Conservation (phyloP, 2,888 invertebrate genomes). For the Oegoconia quadripuncta region DNA sequence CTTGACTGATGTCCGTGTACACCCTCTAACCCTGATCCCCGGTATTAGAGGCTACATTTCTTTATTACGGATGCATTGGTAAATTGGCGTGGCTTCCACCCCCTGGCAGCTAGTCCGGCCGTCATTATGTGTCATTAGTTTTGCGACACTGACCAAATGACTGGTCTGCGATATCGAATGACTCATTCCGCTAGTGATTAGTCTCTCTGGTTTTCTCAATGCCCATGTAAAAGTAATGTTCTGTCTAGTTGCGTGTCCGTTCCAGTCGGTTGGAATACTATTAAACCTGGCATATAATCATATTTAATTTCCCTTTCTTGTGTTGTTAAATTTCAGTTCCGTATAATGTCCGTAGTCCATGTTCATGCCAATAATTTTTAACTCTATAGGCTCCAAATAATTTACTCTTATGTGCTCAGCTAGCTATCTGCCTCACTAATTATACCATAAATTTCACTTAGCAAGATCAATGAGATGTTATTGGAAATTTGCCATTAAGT, state of each 20-base stretch:
- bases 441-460: slow-evolving; percentile 77
- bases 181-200: slow-evolving; percentile 72
- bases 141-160: slow-evolving; percentile 79
- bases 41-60: slow-evolving; percentile 40
- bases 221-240: slow-evolving; percentile 30
- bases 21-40: slow-evolving; percentile 23
- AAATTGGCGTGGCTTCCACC: slow-evolving; percentile 37
- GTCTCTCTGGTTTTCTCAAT: slow-evolving; percentile 61
- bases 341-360: neutral
- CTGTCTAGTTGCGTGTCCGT: slow-evolving; percentile 22
- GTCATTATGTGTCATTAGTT: slow-evolving; percentile 79
- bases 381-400: slow-evolving; percentile 35
- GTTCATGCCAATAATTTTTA: slow-evolving; percentile 16
- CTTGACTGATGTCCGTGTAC: slow-evolving; percentile 53
- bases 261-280: neutral
- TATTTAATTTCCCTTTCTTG: neutral
- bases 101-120: slow-evolving; percentile 58
- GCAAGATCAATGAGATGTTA: slow-evolving; percentile 71
- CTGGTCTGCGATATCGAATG: slow-evolving; percentile 74
- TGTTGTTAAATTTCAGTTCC: neutral
- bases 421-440: slow-evolving; percentile 62
- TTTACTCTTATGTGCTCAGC: slow-evolving; percentile 55
- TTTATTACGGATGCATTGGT: slow-evolving; percentile 22
- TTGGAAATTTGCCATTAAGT: slow-evolving; percentile 66
- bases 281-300: neutral